Percentiles rank a stretch among this genome's conserved stretches.
Conservation (phyloP, 2,113 vertebrate species). For the Mohoua ochrocephala region DNA sequence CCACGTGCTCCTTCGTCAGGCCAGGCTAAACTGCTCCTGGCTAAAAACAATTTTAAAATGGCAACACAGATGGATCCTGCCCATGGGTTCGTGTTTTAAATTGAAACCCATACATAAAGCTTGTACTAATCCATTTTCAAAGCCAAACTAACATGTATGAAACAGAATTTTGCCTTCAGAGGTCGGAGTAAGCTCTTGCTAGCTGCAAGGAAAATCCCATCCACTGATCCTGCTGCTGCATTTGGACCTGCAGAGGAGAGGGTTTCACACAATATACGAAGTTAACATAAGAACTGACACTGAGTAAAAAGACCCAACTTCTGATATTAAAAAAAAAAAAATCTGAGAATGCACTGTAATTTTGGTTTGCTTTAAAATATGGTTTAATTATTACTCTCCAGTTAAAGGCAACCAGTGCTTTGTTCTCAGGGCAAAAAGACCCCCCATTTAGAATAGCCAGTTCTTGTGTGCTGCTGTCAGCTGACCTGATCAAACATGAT, state of each 20-base stretch:
- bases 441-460: not conserved
- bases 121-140: not conserved
- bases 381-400: not conserved
- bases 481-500: not conserved
- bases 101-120: not conserved
- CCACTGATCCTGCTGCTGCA: not conserved
- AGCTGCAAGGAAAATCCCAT: not conserved
- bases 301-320: not conserved
- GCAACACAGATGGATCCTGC: fast-evolving
- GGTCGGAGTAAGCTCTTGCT: not conserved
- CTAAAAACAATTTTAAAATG: not conserved
- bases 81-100: not conserved
- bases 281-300: not conserved
- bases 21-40: not conserved
- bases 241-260: not conserved
- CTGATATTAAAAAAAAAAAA: not conserved
- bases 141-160: not conserved
- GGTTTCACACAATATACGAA: not conserved
- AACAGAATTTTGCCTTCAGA: not conserved
- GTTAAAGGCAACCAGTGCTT: not conserved
- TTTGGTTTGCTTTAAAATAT: not conserved
- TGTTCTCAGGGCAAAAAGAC: not conserved
- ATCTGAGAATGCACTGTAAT: not conserved
- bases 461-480: not conserved
- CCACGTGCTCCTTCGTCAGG: fast-evolving